phyloP scores from a whole-genome alignment of 2,888 invertebrate genomes.

The Psococerastis gibbosa region DNA sequence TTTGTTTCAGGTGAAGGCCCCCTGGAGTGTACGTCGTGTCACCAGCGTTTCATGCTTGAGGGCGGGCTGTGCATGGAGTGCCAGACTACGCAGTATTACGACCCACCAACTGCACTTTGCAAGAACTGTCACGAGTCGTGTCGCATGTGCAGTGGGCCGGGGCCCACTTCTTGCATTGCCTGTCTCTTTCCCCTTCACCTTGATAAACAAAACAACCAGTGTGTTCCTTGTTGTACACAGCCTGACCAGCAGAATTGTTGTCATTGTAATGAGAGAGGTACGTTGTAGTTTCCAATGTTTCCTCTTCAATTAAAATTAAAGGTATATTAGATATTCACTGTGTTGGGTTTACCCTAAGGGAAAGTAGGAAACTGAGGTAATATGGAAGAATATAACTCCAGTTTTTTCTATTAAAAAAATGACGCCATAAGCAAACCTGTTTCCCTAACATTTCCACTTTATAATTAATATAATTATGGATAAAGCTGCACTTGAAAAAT shows the following conservation, averaged over 20 bases:
- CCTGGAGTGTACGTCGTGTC: conserved; percentile 52
- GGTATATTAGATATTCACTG: no score
- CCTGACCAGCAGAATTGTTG: conserved; percentile 40
- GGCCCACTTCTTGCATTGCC: conserved; percentile 44
- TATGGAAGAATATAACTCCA: no score
- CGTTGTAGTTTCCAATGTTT: no score
- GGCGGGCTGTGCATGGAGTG: conserved; percentile 60
- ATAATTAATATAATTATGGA: no score
- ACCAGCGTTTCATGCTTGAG: conserved; percentile 49
- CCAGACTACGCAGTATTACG: conserved; percentile 52
- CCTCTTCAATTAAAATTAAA: no score
- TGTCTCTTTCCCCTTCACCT: conserved; percentile 45
- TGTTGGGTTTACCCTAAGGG: no score
- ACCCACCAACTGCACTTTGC: conserved; percentile 45
- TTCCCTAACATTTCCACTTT: no score
- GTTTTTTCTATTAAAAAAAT: no score
- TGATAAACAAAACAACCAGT: conserved; percentile 54
- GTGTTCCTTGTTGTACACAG: conserved; percentile 50
- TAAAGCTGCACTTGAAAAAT: no score
- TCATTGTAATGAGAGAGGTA: conserved; percentile 48
- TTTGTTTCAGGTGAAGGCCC: conserved; percentile 42
- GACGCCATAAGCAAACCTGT: no score
- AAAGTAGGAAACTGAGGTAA: no score
- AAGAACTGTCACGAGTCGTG: conserved; percentile 44
- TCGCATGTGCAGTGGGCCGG: conserved; percentile 46